Conservation (phyloP, 2,113 vertebrate genomes). For the Octodon degus region DNA sequence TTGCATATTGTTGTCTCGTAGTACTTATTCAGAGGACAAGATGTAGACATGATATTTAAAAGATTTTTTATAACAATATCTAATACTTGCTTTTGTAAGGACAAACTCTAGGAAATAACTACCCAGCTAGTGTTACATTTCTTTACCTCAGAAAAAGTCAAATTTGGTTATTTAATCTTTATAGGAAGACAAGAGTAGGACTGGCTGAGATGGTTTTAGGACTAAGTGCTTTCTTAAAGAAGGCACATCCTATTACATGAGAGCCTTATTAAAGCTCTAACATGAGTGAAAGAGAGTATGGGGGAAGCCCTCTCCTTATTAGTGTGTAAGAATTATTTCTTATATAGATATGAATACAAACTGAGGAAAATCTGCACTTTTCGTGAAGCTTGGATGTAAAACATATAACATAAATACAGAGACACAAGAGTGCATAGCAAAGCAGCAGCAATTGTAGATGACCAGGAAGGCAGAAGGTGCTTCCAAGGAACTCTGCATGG, state of each 20-base stretch:
- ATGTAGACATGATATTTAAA: background rate
- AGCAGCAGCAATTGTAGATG: background rate
- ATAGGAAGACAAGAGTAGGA: background rate
- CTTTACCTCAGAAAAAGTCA: background rate
- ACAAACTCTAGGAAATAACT: background rate
- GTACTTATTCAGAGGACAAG: too few relatives aligned
- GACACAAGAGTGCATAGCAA: background rate
- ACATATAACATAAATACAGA: background rate
- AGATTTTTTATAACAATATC: background rate
- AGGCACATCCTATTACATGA: rapidly evolving
- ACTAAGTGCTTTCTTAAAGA: background rate
- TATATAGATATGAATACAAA: background rate
- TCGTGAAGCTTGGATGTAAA: background rate
- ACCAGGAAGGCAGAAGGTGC: too few relatives aligned
- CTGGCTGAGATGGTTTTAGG: background rate
- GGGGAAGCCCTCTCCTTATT: background rate
- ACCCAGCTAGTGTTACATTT: background rate
- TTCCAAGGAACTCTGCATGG: background rate
- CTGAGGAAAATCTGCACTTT: background rate
- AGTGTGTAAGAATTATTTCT: background rate
- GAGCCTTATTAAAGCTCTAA: background rate
- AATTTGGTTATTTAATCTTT: background rate
- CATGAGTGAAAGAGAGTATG: background rate
- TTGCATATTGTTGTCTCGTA: too few relatives aligned
- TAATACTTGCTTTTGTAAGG: background rate